Conservation (phyloP, 2,888 invertebrate genomes). For the Stictocephala bisonia region DNA sequence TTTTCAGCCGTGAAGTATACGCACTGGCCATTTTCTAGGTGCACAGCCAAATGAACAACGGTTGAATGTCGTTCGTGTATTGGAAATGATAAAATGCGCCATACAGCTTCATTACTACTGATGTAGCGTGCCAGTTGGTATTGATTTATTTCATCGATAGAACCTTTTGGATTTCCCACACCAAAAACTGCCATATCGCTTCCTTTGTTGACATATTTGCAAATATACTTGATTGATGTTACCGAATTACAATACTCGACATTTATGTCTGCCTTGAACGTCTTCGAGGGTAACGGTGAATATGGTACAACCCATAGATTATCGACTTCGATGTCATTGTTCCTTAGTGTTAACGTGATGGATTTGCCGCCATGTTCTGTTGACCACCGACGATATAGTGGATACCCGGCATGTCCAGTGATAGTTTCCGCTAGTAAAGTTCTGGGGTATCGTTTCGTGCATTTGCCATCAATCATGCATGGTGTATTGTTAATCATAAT, state of each 20-base stretch:
- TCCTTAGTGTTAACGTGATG: slow-evolving; percentile 53
- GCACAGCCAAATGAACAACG: slow-evolving; percentile 59
- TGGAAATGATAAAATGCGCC: slow-evolving; percentile 59
- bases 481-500: slow-evolving; percentile 53
- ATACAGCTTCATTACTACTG: slow-evolving; percentile 60
- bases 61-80: slow-evolving; percentile 60
- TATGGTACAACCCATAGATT: slow-evolving; percentile 55
- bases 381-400: slow-evolving; percentile 59
- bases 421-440: slow-evolving; percentile 57
- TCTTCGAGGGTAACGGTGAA: slow-evolving; percentile 53
- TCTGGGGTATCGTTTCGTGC: slow-evolving; percentile 58
- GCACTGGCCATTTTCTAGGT: slow-evolving; percentile 60
- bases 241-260: too few species aligned
- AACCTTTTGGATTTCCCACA: too few species aligned
- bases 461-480: slow-evolving; percentile 51
- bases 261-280: too few species aligned
- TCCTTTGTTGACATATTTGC: too few species aligned
- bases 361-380: slow-evolving; percentile 57
- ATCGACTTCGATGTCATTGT: slow-evolving; percentile 46
- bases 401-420: slow-evolving; percentile 62
- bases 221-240: too few species aligned
- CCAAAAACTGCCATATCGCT: too few species aligned
- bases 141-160: slow-evolving; percentile 57
- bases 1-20: slow-evolving; percentile 56
- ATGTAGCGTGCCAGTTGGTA: slow-evolving; percentile 58